These are phyloP conservation scores for Peromyscus eremicus DNA, from an alignment of 2,797 vertebrate species.

Conservation along the genomic window DNA sequence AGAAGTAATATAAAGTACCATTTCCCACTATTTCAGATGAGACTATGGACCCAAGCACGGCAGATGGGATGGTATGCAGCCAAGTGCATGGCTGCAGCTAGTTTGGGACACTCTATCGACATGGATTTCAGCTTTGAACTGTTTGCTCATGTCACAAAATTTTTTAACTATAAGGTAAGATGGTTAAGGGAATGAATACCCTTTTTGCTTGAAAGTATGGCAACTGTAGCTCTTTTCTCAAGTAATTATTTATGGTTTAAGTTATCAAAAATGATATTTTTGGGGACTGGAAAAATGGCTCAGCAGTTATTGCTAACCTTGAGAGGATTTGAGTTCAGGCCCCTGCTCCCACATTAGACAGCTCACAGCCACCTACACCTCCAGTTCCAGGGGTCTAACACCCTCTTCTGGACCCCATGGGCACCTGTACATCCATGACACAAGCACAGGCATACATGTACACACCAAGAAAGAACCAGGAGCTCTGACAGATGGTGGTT, in stretches of 20 bases:
- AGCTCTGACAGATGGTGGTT: neutral
- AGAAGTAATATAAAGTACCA: neutral
- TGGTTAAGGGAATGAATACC: neutral
- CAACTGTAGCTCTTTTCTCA: neutral
- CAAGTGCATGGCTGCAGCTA: slow-evolving; percentile 93
- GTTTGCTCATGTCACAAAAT: slow-evolving; percentile 97
- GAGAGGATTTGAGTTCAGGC: neutral
- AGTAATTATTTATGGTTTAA: neutral
- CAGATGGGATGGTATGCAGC: slow-evolving; percentile 98
- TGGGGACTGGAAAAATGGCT: neutral
- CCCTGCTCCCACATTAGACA: neutral
- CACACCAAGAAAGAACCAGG: neutral
- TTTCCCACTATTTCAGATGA: slow-evolving; percentile 90
- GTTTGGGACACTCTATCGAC: slow-evolving; percentile 89
- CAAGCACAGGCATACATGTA: neutral
- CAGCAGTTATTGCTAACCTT: neutral
- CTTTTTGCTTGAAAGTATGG: slow-evolving; percentile 23
- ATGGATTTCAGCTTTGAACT: slow-evolving; percentile 99
- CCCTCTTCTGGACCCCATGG: neutral
- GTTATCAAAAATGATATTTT: neutral
- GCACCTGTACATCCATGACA: neutral
- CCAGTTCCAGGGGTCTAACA: neutral
- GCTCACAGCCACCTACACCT: neutral
- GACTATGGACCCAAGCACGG: slow-evolving; percentile 97
- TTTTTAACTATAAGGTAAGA: slow-evolving; percentile 97